Base-by-base conservation (phyloP, 2,113 vertebrate genomes). In the Mormyrus lacerda region DNA sequence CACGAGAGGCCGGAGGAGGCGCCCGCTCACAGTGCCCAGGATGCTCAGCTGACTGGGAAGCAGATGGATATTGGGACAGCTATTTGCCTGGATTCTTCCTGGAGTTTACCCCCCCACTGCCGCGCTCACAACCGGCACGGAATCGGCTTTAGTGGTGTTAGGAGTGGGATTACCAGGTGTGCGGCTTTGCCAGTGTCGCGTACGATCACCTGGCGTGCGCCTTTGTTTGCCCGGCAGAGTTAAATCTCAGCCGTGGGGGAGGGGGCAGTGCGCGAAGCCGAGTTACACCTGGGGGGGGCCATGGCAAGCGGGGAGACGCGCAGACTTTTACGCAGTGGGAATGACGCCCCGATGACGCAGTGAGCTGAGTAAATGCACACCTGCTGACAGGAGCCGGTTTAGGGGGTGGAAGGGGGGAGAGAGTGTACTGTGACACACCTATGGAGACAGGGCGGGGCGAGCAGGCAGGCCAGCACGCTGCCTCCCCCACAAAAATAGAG, bases 81-180 rank as follows among this genome's bases (percentile, higher is more conserved):
- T 39, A 9, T 87, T 87, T 87, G 50, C 85, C 39, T 17, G 17
- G 50, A 87, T 53, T n/a, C 50, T 53, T 87, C 85, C 24, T 17
- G 27, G 85, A 24, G 11, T 35, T 31, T 27, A 8, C 44, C 39
- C 17, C 27, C 47, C n/a, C 17, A 9, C 85, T 35, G 50, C 21
- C n/a, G 27, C 39, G 19, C 27, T 58, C 53, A 61, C 15, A 61
- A 42, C 53, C 10, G 24, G 9, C 31, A 61, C 39, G 39, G 53
- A 61, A 53, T 27, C 21, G 50, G 48, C 50, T 87, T 88, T 88
- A 79, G 69, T 24, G 50, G 61, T 83, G 88, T 83, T 42, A 55
- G 88, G 5, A 5, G 73, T 39, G 47, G 88, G 88, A 83, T 83
- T 89, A 89, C 48, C 27, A 31, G 88, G 48, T n/a, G 69, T n/a